A percentile compares a stretch with the other conserved stretches of the same genome.
phyloP scores from a whole-genome alignment of 2,113 vertebrate genomes.

The Illadopsis cleaveri region DNA sequence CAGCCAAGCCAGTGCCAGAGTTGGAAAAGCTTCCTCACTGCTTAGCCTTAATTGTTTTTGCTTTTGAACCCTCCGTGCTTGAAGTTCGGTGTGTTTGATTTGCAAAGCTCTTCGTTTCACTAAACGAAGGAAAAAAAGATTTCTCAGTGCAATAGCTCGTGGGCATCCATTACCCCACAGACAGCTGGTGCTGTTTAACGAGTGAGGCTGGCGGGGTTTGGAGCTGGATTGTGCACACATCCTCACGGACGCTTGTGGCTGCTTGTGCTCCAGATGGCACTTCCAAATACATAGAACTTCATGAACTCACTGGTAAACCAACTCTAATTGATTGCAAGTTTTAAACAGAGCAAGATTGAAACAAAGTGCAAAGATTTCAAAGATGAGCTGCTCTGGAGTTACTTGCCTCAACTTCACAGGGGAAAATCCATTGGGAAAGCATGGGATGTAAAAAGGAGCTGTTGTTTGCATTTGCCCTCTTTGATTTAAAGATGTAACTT shows the following conservation, averaged over 20 bases:
- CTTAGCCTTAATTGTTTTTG: not conserved
- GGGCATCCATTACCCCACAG: not conserved
- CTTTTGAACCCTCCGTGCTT: not conserved
- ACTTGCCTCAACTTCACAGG: not conserved
- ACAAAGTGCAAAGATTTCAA: not conserved
- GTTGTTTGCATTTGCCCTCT: conserved; percentile 12
- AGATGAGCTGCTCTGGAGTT: not conserved
- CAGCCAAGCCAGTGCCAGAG: not conserved
- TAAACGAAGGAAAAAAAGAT: not conserved
- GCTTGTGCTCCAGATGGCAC: conserved; percentile 31
- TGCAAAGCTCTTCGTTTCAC: not conserved
- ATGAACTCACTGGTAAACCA: not conserved
- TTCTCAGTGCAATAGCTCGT: not conserved
- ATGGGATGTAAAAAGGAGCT: not conserved
- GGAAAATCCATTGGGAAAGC: not conserved
- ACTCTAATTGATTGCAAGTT: not conserved
- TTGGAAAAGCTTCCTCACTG: not conserved
- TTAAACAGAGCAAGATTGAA: not conserved
- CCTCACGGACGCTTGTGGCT: not conserved
- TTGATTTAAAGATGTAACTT: conserved; percentile 60
- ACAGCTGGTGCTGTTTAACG: conserved; percentile 18
- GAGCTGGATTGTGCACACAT: not conserved
- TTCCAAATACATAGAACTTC: not conserved
- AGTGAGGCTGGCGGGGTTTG: not conserved
- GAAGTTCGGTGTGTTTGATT: not conserved